Evolutionary conservation across 1,140 invertebrate species (phyloP), one percentile per base, ranked within the genome.

Genomic region (Formica selysi): DNA sequence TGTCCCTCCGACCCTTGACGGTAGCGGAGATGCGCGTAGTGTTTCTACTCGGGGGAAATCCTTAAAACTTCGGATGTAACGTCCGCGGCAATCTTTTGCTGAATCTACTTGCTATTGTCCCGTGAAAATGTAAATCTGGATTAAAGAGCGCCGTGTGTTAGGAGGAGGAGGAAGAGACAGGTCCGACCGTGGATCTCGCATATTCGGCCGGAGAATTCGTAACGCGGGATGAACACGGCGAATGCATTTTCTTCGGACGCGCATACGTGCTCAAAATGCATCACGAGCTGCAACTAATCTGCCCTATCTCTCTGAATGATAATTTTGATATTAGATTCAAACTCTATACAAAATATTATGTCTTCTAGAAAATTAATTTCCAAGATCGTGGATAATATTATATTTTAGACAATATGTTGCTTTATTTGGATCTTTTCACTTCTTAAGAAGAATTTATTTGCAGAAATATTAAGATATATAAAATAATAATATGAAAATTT

Each of bases 111-210:
- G 70, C 54, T 86, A 64, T 83, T 78, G 85, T 86, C 73, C 41
- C 83, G 54, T 76, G 65, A 71, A 29, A 88, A 91, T 91, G 89
- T 88, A 91, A 91, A 91, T 91, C 86, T 70, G 57, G 64, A 80
- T 90, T 90, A 87, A 90, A 83, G 76, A 54, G 67, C 85, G 36
- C 38, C 68, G 36, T 48, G 44, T 48, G 44, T 48, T 57, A 13
- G 38, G 22, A 64, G 73, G 26, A 41, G 59, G 16, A 19, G 44
- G 51, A 38, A 19, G 86, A 59, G 51, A 71, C 44, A 29, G 26
- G n/a, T 10, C 61, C 26, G 54, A 74, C 61, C 41, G 64, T 32
- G 44, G 80, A 22, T 57, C 73, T 74, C 79, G 62, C 87, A 74
- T 73, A 88, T 88, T 88, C 48, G 74, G 80, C 41, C 86, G 71